Base-by-base conservation (phyloP, 2,113 vertebrate species). In the Marmota flaviventris region DNA sequence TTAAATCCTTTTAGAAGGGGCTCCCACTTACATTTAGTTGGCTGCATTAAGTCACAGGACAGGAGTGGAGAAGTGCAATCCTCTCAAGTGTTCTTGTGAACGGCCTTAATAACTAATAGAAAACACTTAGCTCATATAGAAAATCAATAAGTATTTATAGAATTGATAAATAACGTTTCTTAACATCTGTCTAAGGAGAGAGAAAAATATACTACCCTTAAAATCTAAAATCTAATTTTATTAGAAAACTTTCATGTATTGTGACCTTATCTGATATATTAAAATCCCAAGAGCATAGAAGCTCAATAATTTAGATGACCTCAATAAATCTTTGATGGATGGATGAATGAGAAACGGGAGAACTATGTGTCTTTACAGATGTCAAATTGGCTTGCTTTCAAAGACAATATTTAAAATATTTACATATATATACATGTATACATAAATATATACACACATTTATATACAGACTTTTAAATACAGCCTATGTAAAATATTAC, bases 141-240 rank as follows among this genome's bases (percentile, higher is more conserved):
- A 70, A 10, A 75, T 27, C 51, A 82, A 42, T n/a, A 70, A 39
- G 2, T 48, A 89, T 61, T 70, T 88, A 1, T 4, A 70, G 56
- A 87, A 86, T 12, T 17, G 84, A 86, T 27, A 89, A 78, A 51
- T 78, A 84, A 88, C 18, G 85, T 76, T 93, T 75, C n/a, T 42
- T 39, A 87, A 84, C 2, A 53, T 61, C 5, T 95, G 24, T 18
- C 4, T 53, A 89, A n/a, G 2, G 63, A 69, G 17, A 88, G 14
- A 73, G 20, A 39, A 42, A 85, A 85, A 76, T 37, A 81, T 0
- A 63, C 32, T 67, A 61, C 4, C 42, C 45, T 89, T 56, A 78
- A 93, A 93, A 87, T n/a, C 72, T 12, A 51, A 76, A 86, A 70
- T 85, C 51, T 16, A 53, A 93, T 63, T 76, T 70, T 87, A 90